Percentiles rank a stretch among this genome's conserved stretches.
These are phyloP conservation scores for Anaspis maculata DNA, from an alignment of 2,888 invertebrate genomes.

Conservation along the genomic window DNA sequence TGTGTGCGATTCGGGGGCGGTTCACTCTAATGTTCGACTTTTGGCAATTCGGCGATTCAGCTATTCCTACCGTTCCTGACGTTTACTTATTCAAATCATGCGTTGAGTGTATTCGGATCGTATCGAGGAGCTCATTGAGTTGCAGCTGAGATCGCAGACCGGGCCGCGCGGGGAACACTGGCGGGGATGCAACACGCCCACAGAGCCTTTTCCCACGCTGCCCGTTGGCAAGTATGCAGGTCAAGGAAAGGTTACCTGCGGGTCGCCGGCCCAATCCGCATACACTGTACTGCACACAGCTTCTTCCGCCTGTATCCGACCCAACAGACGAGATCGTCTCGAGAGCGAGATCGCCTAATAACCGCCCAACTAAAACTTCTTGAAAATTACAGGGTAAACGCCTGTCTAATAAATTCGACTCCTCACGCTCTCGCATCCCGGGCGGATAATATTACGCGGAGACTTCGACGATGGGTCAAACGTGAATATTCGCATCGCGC, in stretches of 20 bases:
- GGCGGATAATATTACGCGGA: conserved; percentile 15
- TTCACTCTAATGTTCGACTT: no score
- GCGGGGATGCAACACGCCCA: conserved; percentile 44
- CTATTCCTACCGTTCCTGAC: no score
- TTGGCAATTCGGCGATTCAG: background rate
- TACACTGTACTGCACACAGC: conserved; percentile 26
- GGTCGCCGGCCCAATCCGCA: conserved; percentile 42
- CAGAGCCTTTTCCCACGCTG: conserved; percentile 46
- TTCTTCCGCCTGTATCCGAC: conserved; percentile 30
- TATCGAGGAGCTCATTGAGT: conserved; percentile 42
- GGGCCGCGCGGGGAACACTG: conserved; percentile 45
- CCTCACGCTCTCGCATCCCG: conserved; percentile 12
- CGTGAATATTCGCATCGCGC: no score
- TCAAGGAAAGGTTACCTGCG: conserved; percentile 54
- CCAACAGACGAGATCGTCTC: conserved; percentile 1
- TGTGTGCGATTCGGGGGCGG: no score
- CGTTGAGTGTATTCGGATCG: conserved; percentile 39
- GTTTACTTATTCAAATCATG: conserved; percentile 42
- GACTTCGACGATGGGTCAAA: conserved; percentile 41
- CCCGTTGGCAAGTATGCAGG: conserved; percentile 56
- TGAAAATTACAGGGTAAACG: conserved; percentile 30
- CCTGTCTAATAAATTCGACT: conserved; percentile 20
- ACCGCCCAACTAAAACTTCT: conserved; percentile 26
- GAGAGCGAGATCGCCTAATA: background rate
- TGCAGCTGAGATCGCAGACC: conserved; percentile 38